Evolutionary conservation across 2,113 vertebrate species (phyloP), one percentile per base, ranked within the genome.

Genomic region (Micronycteris hirsuta): DNA sequence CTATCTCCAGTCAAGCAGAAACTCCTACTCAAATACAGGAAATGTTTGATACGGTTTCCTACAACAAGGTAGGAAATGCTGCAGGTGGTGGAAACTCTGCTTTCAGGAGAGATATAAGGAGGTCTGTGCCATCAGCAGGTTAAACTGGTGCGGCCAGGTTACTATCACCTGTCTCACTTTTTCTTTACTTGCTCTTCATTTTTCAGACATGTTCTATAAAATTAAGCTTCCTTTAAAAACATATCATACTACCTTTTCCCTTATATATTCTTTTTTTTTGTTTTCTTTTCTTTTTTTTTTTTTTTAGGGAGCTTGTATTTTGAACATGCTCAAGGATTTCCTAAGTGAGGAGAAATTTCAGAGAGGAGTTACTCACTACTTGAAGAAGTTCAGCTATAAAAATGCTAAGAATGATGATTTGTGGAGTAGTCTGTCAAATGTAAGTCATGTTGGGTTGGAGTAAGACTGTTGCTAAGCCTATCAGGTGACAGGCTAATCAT

Each of bases 281-380:
- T 47, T 36, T 56, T 56, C 54, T 38, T 87, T 49, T 45, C 26
- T 33, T 17, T 80, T 38, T 87, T 56, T 45, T 33, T 33, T 17
- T 80, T 41, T 81, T 83, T 20, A 97, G 95, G 96, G 94, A 85
- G 96, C 94, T 83, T 97, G 89, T 74, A 86, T 96, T 96, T 95
- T 98, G 86, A 98, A 97, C 91, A 97, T 97, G 95, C 89, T 97
- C 71, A 96, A 89, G 56, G 83, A 97, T 96, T 97, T 98, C 89
- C 91, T 96, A 85, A 65, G 61, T 82, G 68, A 96, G 47, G 84
- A 97, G 52, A 96, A 95, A 67, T 97, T 97, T 63, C 78, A 45
- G 38, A 92, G 78, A 77, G 94, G 95, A 82, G 65, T 96, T 83
- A 87, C 93, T 88, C 86, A 84, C 45, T 97, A 97, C 56, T 88